Percentiles rank a stretch among this genome's conserved stretches.
These are phyloP conservation scores for Diogma glabrata DNA, from an alignment of 2,888 invertebrate genomes.

Conservation along the genomic window DNA sequence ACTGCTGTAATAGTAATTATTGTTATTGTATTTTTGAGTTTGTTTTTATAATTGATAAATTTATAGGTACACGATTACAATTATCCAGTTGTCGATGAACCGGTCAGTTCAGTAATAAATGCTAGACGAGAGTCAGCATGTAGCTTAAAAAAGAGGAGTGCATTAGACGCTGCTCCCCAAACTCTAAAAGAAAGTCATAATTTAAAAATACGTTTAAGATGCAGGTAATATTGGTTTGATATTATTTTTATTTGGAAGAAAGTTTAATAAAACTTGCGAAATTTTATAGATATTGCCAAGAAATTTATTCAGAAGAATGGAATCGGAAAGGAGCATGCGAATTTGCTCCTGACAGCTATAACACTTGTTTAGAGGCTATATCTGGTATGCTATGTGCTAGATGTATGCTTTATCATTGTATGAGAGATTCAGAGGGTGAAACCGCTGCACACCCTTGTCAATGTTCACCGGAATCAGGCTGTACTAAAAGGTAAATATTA, in stretches of 20 bases:
- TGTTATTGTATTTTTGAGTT: no score
- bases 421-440: conserved; percentile 83
- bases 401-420: conserved; percentile 88
- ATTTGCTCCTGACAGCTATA: conserved; percentile 75
- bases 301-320: conserved; percentile 68
- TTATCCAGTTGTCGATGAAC: conserved; percentile 51
- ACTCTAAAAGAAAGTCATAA: conserved; percentile 25
- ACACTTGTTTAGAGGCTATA: conserved; percentile 65
- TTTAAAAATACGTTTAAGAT: conserved; percentile 37
- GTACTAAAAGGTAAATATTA: conserved; percentile 52
- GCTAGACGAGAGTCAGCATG: conserved; percentile 42
- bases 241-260: no score
- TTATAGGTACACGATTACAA: conserved; percentile 68
- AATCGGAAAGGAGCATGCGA: conserved; percentile 80
- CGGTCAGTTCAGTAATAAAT: conserved; percentile 22
- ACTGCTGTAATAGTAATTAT: conserved; percentile 45
- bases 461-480: conserved; percentile 58
- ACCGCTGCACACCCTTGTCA: conserved; percentile 76
- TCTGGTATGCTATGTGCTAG: conserved; percentile 79
- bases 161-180: conserved; percentile 41
- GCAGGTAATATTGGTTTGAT: conserved; percentile 19
- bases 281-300: conserved; percentile 56
- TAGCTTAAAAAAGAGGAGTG: conserved; percentile 52
- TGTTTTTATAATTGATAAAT: no score
- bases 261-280: neutral